Evolutionary conservation across 2,113 vertebrate species (phyloP).

Genomic region (Anoura caudifer): DNA sequence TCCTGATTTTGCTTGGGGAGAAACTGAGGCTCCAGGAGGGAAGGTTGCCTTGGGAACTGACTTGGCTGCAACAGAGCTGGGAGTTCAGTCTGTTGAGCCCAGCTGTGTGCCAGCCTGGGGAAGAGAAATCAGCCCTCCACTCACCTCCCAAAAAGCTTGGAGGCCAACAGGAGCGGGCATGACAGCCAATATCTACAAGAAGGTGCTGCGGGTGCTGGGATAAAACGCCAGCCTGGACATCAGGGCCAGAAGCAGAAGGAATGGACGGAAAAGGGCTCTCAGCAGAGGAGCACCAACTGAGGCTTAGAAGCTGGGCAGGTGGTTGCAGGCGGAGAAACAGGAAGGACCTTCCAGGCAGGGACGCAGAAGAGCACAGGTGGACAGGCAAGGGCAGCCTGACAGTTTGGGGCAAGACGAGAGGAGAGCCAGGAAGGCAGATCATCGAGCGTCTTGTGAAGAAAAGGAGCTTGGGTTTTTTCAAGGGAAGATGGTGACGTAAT

Average conservation of each 20-base stretch:
- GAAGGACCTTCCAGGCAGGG: neutral
- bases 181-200: neutral
- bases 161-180: neutral
- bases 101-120: neutral
- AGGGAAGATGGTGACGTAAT: neutral
- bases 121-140: neutral
- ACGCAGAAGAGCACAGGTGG: neutral
- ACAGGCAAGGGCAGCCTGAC: neutral
- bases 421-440: neutral
- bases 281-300: neutral
- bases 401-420: neutral
- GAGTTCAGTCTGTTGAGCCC: neutral
- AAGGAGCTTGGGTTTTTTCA: neutral
- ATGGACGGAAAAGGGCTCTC: neutral
- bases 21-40: constrained; percentile 17
- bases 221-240: neutral
- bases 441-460: neutral
- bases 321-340: neutral
- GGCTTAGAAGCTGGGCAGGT: neutral
- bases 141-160: neutral
- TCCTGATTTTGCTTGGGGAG: neutral
- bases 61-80: neutral
- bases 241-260: neutral
- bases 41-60: neutral
- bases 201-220: neutral